A percentile compares a stretch with the other conserved stretches of the same genome.
phyloP scores from a whole-genome alignment of 92 coral and sea anemone species.

The Siderastrea siderea region DNA sequence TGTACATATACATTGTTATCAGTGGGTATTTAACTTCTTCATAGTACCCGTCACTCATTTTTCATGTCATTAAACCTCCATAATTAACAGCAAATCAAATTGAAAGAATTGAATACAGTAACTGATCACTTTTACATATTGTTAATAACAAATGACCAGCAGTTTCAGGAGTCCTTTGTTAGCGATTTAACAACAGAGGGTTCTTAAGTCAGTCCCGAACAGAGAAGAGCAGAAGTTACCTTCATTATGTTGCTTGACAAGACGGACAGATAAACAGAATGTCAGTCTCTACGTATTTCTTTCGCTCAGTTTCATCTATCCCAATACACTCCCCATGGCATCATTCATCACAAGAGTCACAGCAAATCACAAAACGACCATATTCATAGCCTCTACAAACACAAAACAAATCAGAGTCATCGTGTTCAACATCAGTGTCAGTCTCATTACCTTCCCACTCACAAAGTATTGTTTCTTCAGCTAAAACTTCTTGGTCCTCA shows the following conservation, averaged over 20 bases:
- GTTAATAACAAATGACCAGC: not conserved
- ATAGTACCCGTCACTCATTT: constrained; percentile 8
- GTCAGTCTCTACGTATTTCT: constrained; percentile 56
- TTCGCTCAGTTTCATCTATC: constrained; percentile 49
- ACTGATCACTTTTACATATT: constrained; percentile 1
- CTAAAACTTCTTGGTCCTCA: constrained; percentile 48
- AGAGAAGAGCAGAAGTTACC: constrained; percentile 21
- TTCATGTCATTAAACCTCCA: constrained; percentile 12
- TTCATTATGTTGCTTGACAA: constrained; percentile 37
- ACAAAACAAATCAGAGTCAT: constrained; percentile 57
- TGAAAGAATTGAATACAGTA: constrained; percentile 10
- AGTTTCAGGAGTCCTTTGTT: constrained; percentile 15
- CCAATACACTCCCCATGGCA: constrained; percentile 68
- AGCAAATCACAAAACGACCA: constrained; percentile 76
- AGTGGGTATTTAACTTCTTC: constrained; percentile 6
- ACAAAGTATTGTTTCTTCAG: constrained; percentile 42
- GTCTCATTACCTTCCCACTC: constrained; percentile 49
- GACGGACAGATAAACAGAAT: constrained; percentile 64
- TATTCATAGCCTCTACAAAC: constrained; percentile 79
- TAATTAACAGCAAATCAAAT: not conserved
- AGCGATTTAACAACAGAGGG: constrained; percentile 15
- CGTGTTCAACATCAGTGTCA: constrained; percentile 40
- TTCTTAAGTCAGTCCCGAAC: constrained; percentile 16
- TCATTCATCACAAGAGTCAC: constrained; percentile 78
- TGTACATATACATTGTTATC: constrained; percentile 19